Base-by-base conservation (phyloP, 1,140 invertebrate species). In the Drosophila littoralis region DNA sequence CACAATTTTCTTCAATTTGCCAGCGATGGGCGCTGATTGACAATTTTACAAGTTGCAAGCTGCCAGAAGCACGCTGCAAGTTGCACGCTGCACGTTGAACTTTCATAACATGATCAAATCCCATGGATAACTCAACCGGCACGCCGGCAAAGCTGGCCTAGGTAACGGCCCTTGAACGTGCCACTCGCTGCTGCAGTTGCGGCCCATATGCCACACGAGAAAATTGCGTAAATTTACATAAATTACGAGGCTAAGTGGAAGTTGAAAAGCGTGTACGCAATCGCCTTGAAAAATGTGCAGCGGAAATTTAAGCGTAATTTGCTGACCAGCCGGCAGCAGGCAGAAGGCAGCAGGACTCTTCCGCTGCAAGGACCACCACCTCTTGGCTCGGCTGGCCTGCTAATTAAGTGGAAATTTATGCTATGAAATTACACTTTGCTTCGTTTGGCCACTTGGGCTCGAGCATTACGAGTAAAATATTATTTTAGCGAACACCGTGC, bases 341-440 rank as follows among this genome's bases (percentile, higher is more conserved):
- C 40, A 54, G 17, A n/a, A 15, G 33, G 33, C 12, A 13, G 17
- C 12, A 3, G 42, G 64, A 35, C 51, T 17, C 9, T 36, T 22
- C 10, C 9, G 48, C 12, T 8, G 42, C 42, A 57, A 33, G 50
- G 43, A 48, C 15, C 46, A 9, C n/a, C 12, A 17, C 32, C 50
- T 35, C 40, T 48, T 32, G 35, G 28, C 22, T 3, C 58, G 50
- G 40, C 40, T 67, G 72, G 74, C 64, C 68, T 79, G 83, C 83
- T 88, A 86, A 86, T 86, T 86, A 86, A 86, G 79, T 86, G 83
- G 83, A 86, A 86, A 86, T 86, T 88, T 86, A 88, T 86, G 83
- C 76, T 83, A 86, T 79, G 66, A 88, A 86, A 88, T 86, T 83
- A 83, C 79, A 88, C 59, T 77, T 69, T 74, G 71, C 74, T 69